Base-by-base conservation (phyloP, 2,888 invertebrate species). In the Andrena trimmerana region DNA sequence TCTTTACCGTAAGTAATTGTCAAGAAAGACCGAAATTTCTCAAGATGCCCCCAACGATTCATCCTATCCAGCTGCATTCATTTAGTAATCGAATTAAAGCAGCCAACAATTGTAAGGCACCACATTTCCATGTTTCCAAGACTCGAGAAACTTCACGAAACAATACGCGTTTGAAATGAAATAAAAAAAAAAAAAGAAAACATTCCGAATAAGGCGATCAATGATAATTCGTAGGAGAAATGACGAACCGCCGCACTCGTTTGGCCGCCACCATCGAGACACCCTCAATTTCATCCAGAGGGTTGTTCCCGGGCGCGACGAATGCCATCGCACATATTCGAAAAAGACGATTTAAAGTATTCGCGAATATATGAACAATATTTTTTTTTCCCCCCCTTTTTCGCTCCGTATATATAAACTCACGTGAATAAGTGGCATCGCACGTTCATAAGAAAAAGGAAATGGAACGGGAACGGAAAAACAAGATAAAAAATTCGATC, bases 41-140 rank as follows among this genome's bases (percentile, higher is more conserved):
- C 33, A 52, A 20, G 50, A 79, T 42, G 31, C 24, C 66, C 60
- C 29, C 33, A 42, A 42, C 42, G 42, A 42, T 66, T 69, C 69
- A 66, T 59, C 42, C 13, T 42, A 70, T 48, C 52, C 20, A 80
- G 52, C 76, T 71, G 63, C 24, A 24, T 65, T 24, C 54, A 42
- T 20, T 20, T 36, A 65, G 42, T 20, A n/a, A 29, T 16, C 66
- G 54, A 65, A 69, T 70, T 54, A n/a, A 70, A 48, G 59, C 36
- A 71, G 83, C 60, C 73, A 59, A 74, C 57, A 70, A 66, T 50
- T 33, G 7, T 81, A 89, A 89, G 83, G 81, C 81, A 89, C 87
- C 63, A 20, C 65, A 74, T 79, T 86, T 81, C 81, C 29, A 72
- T 72, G 16, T 76, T 42, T 65, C 20, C 80, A 60, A 63, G 54